These are phyloP conservation scores for Megaceryle maxima DNA, from an alignment of 2,113 vertebrate genomes.

Conservation along the genomic window DNA sequence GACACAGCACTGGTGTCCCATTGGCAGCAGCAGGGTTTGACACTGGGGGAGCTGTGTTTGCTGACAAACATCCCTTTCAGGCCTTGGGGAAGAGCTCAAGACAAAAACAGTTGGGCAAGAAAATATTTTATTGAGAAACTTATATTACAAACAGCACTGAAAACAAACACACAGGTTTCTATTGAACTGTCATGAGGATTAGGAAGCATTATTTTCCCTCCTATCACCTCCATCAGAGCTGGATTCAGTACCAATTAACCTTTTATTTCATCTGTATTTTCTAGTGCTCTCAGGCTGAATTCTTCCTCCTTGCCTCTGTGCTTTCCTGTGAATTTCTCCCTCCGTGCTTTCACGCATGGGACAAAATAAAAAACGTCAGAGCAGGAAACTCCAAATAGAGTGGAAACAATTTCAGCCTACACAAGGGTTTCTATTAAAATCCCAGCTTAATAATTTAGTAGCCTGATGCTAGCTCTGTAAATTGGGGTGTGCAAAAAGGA, in stretches of 20 bases:
- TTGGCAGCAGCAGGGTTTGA: background rate
- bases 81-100: background rate
- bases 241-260: background rate
- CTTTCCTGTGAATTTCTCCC: background rate
- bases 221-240: background rate
- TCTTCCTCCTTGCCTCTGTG: background rate
- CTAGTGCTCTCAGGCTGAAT: background rate
- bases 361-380: slow-evolving; percentile 39
- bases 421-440: slow-evolving; percentile 45
- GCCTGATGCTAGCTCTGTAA: background rate
- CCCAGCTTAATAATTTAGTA: slow-evolving; percentile 1
- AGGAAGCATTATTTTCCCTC: background rate
- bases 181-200: background rate
- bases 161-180: background rate
- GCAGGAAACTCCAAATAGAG: slow-evolving; percentile 36
- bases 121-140: background rate
- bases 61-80: background rate
- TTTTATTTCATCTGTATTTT: background rate
- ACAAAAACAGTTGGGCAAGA: background rate
- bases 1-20: background rate
- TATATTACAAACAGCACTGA: background rate
- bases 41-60: background rate
- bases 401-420: slow-evolving; percentile 38
- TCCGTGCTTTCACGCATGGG: background rate
- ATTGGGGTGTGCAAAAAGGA: slow-evolving; percentile 3